phyloP scores from a whole-genome alignment of 2,797 vertebrate species.

The Taenioides sp. region DNA sequence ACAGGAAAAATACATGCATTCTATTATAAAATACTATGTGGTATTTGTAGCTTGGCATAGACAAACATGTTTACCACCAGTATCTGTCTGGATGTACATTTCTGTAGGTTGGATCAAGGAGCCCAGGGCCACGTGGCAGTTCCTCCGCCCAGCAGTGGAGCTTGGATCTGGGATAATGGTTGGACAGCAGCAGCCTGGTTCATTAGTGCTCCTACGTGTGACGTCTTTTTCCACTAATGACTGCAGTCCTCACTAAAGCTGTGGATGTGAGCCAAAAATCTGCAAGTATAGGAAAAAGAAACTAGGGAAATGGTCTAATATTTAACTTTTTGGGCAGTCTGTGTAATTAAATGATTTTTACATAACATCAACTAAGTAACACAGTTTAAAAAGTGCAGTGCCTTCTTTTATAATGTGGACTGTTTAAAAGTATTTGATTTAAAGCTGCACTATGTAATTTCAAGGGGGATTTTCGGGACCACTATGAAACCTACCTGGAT shows the following conservation, averaged over 20 bases:
- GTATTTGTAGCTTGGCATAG: not conserved
- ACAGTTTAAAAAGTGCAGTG: not conserved
- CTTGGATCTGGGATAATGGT: conserved; percentile 32
- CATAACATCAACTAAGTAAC: not conserved
- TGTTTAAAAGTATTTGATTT: too few species aligned
- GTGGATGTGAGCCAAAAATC: conserved; percentile 24
- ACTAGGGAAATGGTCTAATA: not conserved
- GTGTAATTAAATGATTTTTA: not conserved
- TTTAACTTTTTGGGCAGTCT: not conserved
- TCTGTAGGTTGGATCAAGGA: not conserved
- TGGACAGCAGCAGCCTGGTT: conserved; percentile 46
- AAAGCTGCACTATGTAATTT: too few species aligned
- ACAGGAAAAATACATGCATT: conserved; percentile 4
- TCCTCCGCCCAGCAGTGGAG: conserved; percentile 27
- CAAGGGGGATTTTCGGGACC: too few species aligned
- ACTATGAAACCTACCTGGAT: too few species aligned
- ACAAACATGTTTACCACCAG: not conserved
- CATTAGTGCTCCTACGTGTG: conserved; percentile 40
- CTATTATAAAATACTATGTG: not conserved
- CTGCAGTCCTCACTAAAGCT: conserved; percentile 25
- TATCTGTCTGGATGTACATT: not conserved
- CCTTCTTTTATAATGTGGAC: not conserved
- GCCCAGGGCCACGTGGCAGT: conserved; percentile 59
- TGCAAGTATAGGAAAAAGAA: not conserved
- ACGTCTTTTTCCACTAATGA: conserved; percentile 31